These are phyloP conservation scores for Aromia moschata DNA, from an alignment of 2,888 invertebrate genomes.

Conservation along the genomic window DNA sequence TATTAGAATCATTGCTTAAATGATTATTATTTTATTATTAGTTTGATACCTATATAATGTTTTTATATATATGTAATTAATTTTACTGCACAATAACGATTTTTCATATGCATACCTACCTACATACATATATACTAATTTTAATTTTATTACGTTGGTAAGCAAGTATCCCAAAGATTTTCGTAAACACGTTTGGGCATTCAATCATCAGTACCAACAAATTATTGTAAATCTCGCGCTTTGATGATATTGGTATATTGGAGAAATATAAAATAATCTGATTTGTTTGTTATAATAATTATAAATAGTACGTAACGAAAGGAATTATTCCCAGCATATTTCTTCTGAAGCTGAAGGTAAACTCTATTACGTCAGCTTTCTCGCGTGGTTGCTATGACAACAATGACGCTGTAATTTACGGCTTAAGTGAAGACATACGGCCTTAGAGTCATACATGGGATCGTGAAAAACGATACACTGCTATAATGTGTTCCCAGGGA, in stretches of 20 bases:
- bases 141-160: slow-evolving; percentile 16
- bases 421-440: slow-evolving; percentile 49
- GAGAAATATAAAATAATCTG: too few species aligned
- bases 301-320: slow-evolving; percentile 4
- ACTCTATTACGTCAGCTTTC: slow-evolving; percentile 55
- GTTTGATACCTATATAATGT: too few species aligned
- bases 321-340: slow-evolving; percentile 9
- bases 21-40: too few species aligned
- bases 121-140: too few species aligned
- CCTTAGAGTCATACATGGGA: slow-evolving; percentile 30
- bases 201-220: too few species aligned
- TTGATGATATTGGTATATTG: too few species aligned
- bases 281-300: not conserved
- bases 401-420: slow-evolving; percentile 56
- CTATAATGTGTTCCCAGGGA: slow-evolving; percentile 33
- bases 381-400: slow-evolving; percentile 57
- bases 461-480: slow-evolving; percentile 29
- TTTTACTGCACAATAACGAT: too few species aligned
- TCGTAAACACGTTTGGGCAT: too few species aligned
- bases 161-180: not conserved
- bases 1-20: too few species aligned
- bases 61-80: too few species aligned
- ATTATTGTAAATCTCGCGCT: too few species aligned
- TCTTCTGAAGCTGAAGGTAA: slow-evolving; percentile 38
- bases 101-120: too few species aligned